phyloP scores from a whole-genome alignment of 1,140 invertebrate species.

The Luehdorfia chinensis region DNA sequence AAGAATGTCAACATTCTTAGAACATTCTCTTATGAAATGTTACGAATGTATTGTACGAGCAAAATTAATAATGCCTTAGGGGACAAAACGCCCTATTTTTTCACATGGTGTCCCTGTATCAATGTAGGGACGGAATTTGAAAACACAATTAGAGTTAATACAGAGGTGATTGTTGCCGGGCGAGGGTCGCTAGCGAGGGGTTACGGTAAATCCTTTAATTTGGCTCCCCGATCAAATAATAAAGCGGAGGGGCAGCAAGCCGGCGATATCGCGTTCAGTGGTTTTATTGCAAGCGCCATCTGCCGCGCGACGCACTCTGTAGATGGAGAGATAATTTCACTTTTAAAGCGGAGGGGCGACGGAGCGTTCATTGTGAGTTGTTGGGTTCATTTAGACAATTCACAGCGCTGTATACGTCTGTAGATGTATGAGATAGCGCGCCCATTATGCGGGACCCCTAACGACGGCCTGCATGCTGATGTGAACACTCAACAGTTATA shows the following conservation, averaged over 20 bases:
- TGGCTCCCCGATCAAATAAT: conserved; percentile 75
- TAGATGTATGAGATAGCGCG: conserved; percentile 55
- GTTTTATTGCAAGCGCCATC: conserved; percentile 76
- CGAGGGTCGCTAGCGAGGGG: conserved; percentile 64
- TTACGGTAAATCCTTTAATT: conserved; percentile 76
- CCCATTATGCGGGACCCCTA: conserved; percentile 54
- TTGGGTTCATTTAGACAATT: conserved; percentile 68
- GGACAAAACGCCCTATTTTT: conserved; percentile 61
- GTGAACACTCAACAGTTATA: conserved; percentile 45
- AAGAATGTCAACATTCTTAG: too few relatives aligned
- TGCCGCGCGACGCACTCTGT: conserved; percentile 59
- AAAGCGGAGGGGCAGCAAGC: conserved; percentile 65
- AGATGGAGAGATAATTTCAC: conserved; percentile 73
- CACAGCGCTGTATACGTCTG: conserved; percentile 53
- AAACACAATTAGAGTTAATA: conserved; percentile 77
- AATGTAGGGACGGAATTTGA: conserved; percentile 71
- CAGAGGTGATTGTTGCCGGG: conserved; percentile 75
- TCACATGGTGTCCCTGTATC: conserved; percentile 55
- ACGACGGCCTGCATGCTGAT: conserved; percentile 44
- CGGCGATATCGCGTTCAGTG: conserved; percentile 73
- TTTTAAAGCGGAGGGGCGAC: conserved; percentile 54
- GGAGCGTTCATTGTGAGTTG: conserved; percentile 54
- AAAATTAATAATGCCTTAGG: conserved; percentile 60
- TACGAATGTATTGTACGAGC: conserved; percentile 36
- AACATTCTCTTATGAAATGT: conserved; percentile 32